Evolutionary conservation across 2,113 vertebrate genomes (phyloP).

Genomic region (Apteryx mantelli): DNA sequence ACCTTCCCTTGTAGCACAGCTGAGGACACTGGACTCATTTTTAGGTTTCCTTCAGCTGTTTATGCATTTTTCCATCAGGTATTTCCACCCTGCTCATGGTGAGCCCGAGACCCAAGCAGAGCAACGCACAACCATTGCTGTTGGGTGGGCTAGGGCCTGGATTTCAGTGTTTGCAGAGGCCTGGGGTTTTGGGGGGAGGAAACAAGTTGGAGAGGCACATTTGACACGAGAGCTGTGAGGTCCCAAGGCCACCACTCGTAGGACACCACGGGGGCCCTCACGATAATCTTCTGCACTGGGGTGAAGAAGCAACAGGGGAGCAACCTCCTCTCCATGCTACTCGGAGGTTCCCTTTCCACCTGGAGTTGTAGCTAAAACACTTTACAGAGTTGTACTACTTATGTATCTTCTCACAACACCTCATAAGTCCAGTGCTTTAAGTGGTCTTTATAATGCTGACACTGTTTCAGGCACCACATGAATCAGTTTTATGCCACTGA

Average conservation of each 20-base stretch:
- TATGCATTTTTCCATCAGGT: not conserved
- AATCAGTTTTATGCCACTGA: not conserved
- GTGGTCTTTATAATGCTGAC: not conserved
- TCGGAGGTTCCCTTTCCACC: not conserved
- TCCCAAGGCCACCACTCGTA: not conserved
- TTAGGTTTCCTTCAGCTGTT: not conserved
- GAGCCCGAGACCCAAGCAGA: not conserved
- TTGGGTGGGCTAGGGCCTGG: no score
- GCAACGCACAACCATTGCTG: not conserved
- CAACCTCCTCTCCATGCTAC: fast-evolving
- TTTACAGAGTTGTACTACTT: not conserved
- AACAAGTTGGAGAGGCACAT: not conserved
- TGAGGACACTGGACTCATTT: not conserved
- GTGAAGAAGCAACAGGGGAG: fast-evolving
- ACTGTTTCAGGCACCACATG: not conserved
- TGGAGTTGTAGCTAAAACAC: not conserved
- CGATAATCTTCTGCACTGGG: not conserved
- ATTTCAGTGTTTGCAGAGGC: not conserved
- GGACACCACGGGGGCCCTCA: not conserved
- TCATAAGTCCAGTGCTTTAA: not conserved
- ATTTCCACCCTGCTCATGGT: not conserved
- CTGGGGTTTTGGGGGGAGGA: not conserved
- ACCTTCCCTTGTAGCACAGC: not conserved
- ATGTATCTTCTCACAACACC: not conserved
- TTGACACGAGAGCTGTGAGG: not conserved